Conservation (phyloP, 2,888 invertebrate species). For the Lydus trimaculatus region DNA sequence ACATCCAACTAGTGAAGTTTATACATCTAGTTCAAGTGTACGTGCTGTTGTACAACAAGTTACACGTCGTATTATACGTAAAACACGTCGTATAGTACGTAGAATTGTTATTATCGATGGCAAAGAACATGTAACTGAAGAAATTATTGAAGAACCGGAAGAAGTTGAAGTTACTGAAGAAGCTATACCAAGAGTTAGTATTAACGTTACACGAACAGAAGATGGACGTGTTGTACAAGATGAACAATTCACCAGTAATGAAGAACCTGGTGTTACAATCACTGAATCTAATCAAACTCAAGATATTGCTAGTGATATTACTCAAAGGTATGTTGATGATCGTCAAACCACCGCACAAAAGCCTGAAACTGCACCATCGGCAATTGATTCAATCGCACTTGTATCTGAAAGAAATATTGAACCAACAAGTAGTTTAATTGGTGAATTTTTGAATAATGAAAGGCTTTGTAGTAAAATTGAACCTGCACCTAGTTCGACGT, state of each 20-base stretch:
- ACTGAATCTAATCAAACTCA: slow-evolving; percentile 35
- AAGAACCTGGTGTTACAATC: slow-evolving; percentile 39
- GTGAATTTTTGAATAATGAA: slow-evolving; percentile 47
- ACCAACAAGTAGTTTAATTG: slow-evolving; percentile 31
- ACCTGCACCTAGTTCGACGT: slow-evolving; percentile 47
- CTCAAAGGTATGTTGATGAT: slow-evolving; percentile 57
- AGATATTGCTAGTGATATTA: background rate
- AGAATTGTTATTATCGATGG: slow-evolving; percentile 82
- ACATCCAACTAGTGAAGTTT: slow-evolving; percentile 55
- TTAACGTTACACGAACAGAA: slow-evolving; percentile 69
- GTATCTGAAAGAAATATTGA: slow-evolving; percentile 30
- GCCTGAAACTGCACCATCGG: slow-evolving; percentile 46
- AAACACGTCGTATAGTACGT: slow-evolving; percentile 77
- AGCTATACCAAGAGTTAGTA: slow-evolving; percentile 74
- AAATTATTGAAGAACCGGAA: slow-evolving; percentile 85
- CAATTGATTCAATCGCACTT: slow-evolving; percentile 32
- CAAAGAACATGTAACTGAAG: slow-evolving; percentile 83
- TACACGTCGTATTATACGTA: slow-evolving; percentile 77
- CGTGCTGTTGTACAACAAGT: slow-evolving; percentile 84
- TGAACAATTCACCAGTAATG: slow-evolving; percentile 46
- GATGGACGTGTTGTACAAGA: slow-evolving; percentile 61
- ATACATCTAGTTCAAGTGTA: slow-evolving; percentile 75
- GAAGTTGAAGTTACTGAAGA: slow-evolving; percentile 76
- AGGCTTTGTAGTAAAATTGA: slow-evolving; percentile 49
- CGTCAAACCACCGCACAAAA: slow-evolving; percentile 48